A percentile compares a stretch with the other conserved stretches of the same genome.
These are phyloP conservation scores for Epistrophe eligans DNA, from an alignment of 2,888 invertebrate genomes.

Conservation along the genomic window DNA sequence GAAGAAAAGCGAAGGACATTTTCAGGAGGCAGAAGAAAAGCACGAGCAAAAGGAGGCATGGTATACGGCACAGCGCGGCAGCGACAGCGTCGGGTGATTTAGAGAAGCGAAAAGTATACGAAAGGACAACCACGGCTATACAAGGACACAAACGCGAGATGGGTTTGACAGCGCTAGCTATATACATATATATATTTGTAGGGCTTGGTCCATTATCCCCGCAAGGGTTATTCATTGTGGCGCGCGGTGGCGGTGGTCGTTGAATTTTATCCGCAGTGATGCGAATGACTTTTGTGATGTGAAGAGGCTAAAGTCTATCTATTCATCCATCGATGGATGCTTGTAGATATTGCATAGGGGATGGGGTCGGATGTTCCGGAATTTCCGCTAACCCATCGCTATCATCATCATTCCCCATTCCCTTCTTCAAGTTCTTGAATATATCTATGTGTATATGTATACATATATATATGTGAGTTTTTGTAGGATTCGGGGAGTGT, in stretches of 20 bases:
- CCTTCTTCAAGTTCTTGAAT: conserved; percentile 5
- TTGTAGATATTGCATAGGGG: conserved; percentile 12
- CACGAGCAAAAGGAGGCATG: conserved; percentile 22
- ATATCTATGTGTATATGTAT: neutral
- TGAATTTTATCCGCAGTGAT: conserved; percentile 76
- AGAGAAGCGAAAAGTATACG: conserved; percentile 66
- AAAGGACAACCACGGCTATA: conserved; percentile 64
- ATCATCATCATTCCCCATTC: neutral
- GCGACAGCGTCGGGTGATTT: conserved; percentile 56
- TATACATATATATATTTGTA: neutral
- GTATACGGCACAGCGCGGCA: neutral
- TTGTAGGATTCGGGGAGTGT: neutral
- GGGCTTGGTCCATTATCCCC: conserved; percentile 74
- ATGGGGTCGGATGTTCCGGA: conserved; percentile 55
- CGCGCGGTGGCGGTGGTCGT: conserved; percentile 75
- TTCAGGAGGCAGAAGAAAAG: conserved; percentile 57
- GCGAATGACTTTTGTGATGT: conserved; percentile 76
- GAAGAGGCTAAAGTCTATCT: conserved; percentile 76
- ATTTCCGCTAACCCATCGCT: conserved; percentile 23
- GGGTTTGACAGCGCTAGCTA: conserved; percentile 68
- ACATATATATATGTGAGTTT: neutral
- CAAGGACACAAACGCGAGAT: conserved; percentile 68
- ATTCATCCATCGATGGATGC: conserved; percentile 70
- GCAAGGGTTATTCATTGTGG: conserved; percentile 75
- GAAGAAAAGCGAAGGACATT: conserved; percentile 74